Evolutionary conservation across 2,113 vertebrate genomes (phyloP).

Genomic region (Bambusicola thoracicus): DNA sequence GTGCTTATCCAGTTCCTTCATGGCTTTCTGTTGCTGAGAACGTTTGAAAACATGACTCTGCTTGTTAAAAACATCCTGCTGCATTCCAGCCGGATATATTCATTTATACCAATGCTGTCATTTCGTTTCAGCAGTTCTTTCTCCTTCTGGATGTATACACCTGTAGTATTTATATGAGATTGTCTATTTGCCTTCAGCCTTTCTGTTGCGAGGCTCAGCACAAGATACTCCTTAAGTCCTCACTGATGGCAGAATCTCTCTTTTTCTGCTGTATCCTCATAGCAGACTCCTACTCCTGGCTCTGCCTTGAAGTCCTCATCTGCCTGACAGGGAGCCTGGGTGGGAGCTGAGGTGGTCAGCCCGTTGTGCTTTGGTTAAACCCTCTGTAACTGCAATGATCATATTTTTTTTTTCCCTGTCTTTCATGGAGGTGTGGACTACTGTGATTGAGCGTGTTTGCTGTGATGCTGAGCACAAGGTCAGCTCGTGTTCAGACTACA

Average conservation of each 20-base stretch:
- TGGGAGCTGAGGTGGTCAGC: neutral
- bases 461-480: neutral
- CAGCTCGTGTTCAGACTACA: neutral
- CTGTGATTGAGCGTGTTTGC: neutral
- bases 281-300: neutral
- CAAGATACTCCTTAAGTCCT: neutral
- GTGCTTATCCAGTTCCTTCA: neutral
- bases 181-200: neutral
- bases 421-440: neutral
- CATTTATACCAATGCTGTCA: rapidly evolving
- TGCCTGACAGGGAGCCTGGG: neutral
- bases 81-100: neutral
- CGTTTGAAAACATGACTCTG: neutral
- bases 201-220: neutral
- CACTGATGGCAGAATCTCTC: neutral
- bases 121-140: neutral
- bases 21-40: neutral
- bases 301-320: neutral
- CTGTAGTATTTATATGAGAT: neutral
- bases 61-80: neutral
- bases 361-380: neutral
- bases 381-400: neutral
- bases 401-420: rapidly evolving
- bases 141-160: neutral
- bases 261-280: neutral